Base-by-base conservation (phyloP, 2,113 vertebrate genomes). In the Columbina picui region DNA sequence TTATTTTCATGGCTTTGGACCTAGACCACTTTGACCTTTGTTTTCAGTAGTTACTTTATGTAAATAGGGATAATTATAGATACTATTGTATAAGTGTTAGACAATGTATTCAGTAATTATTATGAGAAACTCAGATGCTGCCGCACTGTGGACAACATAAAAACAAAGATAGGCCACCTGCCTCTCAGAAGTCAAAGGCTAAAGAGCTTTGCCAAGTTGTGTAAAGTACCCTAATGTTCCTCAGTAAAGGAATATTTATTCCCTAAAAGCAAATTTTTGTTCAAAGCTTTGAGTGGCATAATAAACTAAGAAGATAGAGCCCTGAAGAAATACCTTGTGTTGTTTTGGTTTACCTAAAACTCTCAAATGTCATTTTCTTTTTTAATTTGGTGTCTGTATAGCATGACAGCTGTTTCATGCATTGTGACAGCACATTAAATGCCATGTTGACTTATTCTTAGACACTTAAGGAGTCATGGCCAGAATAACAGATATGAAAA, bases 341-440 rank as follows among this genome's bases (percentile, higher is more conserved):
- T 86, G n/a, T 71, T 83, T 65, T 59, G 11, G 14, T 64, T 81
- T 59, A 36, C 12, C 6, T 69, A 83, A 85, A 68, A 41, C 17
- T 14, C 38, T 50, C 49, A 56, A 32, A 73, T 87, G 50, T 68
- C 52, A 10, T 79, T 87, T 90, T 65, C n/a, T 61, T 96, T 94
- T 82, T 87, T 29, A 92, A 84, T 84, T 84, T 97, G 71, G 39
- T 88, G 74, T 84, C 63, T 82, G 73, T 95, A 76, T 89, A 94
- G 73, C 53, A 77, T 27, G 82, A 57, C 45, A 63, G 77, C 47
- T 89, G 47, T 89, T 95, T 95, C 32, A 6, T 80, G 52, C 16
- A 26, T 59, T 77, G 32, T 49, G 91, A 75, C 59, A 89, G 50
- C 38, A 89, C 84, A 91, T 84, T 94, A 91, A 96, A 93, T 78